Evolutionary conservation across 1,140 invertebrate genomes (phyloP), one percentile per base, ranked within the genome.

Genomic region (Dendroctonus valens): DNA sequence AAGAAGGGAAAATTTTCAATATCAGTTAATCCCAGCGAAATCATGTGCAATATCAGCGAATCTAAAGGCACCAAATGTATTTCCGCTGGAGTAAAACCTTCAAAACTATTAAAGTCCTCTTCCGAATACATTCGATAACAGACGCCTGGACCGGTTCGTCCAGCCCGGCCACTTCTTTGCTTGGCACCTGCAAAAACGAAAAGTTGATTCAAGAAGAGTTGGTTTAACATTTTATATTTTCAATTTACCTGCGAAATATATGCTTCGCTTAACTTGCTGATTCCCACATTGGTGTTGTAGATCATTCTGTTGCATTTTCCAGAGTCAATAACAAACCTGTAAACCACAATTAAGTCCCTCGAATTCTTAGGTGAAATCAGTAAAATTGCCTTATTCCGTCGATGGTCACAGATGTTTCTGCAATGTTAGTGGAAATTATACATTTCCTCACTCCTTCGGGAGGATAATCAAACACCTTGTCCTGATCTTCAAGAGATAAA

Each of bases 351-450:
- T 12, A 8, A 52, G 7, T 52, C 26, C 3, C 12, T 2, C 12
- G 44, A 46, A 46, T 9, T 12, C 44, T 46, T 2, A 14, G 9
- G 9, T 46, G 44, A 14, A 46, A 46, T 46, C 26, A 26, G 26
- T 26, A 26, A 26, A 2, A 26, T 61, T 44, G 60, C 53, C 69
- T 68, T 53, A 99, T 92, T 5, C 97, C 97, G 81, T 99, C 97
- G 65, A 99, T 98, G 0, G 98, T 99, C 5, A 99, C 90, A 5
- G 96, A 99, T 0, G 98, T 99, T 83, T 99, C 98, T 0, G 98
- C 97, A 63, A 99, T 99, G 76, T 99, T 99, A n/a, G 97, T 99
- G 0, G 96, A 95, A 3, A 99, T 87, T 67, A 99, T 96, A 77
- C 97, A 99, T 81, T 99, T 99, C 67, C 97, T 83, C 1, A 96